These are phyloP conservation scores for Vanessa tameamea DNA, from an alignment of 1,140 invertebrate species.

Conservation along the genomic window DNA sequence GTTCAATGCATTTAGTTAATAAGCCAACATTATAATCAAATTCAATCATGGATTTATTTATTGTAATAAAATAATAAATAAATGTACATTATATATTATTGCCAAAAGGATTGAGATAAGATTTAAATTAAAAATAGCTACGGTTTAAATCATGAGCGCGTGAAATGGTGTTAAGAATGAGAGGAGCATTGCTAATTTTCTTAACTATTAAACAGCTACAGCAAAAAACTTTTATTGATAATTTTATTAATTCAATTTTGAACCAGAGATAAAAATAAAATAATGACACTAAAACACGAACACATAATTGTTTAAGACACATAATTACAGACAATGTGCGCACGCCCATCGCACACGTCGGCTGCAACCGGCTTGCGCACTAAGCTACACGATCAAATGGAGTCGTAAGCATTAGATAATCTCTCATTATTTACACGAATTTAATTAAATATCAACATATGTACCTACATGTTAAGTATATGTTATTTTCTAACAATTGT, in stretches of 20 bases:
- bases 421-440: not conserved
- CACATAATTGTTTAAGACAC: constrained; percentile 11
- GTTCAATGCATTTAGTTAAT: not conserved
- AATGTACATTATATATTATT: no score
- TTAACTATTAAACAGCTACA: no score
- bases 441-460: not conserved
- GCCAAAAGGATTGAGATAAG: no score
- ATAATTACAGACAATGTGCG: constrained; percentile 38
- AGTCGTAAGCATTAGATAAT: constrained; percentile 7
- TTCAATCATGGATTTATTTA: no score
- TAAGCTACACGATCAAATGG: constrained; percentile 24
- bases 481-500: no score
- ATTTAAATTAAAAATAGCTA: no score
- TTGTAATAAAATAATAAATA: no score
- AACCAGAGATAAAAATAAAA: constrained; percentile 6
- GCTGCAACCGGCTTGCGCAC: constrained; percentile 30
- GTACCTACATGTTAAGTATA: no score
- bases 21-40: no score
- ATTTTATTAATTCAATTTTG: not conserved
- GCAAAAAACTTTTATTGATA: not conserved
- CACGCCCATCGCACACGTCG: constrained; percentile 44
- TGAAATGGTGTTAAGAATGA: no score
- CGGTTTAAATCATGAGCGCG: no score
- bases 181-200: no score
- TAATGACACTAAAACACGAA: constrained; percentile 11